Base-by-base conservation (phyloP, 2,797 vertebrate genomes). In the Clarias laeviceps region DNA sequence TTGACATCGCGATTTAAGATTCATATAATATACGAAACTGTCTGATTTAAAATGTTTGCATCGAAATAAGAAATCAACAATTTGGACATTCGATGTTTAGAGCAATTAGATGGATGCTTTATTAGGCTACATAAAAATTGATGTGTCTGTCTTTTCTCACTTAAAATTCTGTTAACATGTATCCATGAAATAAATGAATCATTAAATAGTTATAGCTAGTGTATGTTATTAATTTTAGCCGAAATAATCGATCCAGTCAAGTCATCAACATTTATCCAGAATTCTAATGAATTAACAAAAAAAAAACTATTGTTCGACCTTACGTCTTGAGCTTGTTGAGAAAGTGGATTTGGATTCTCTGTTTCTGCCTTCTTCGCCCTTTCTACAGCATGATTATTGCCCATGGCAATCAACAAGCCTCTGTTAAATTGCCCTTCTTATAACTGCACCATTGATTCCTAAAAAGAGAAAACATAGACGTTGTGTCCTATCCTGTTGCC, bases 391-490 rank as follows among this genome's bases (percentile, higher is more conserved):
- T 80, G 57, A 86, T 65, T 86, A 70, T 45, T 65, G 72, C 37
- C 59, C 82, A 57, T 56, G 77, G 77, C 64, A 77, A 88, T 86
- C 70, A 86, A 61, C 82, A 82, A 82, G 57, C n/a, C n/a, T 81
- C 70, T 88, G 72, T 82, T 69, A 84, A 64, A 84, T 61, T 54
- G 77, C 69, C 62, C 22, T 69, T 40, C 74, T 85, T 72, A 80
- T 68, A 66, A 40, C 64, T 59, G 65, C 45, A 68, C 77, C 59
- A 84, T 74, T 84, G 82, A 84, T 80, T 66, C 72, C 54, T 66
- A 65, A 68, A 37, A 40, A 85, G 54, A 56, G 24, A 74, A 88
- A 82, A 87, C 77, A 80, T 45, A 78, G 65, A 68, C 50, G 14
- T 18, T 57, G 54, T 72, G 62, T 37, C n/a, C n/a, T 76, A 62